Percentiles rank a stretch among this genome's conserved stretches.
phyloP scores from a whole-genome alignment of 2,888 invertebrate genomes.

The Caprella mutica region DNA sequence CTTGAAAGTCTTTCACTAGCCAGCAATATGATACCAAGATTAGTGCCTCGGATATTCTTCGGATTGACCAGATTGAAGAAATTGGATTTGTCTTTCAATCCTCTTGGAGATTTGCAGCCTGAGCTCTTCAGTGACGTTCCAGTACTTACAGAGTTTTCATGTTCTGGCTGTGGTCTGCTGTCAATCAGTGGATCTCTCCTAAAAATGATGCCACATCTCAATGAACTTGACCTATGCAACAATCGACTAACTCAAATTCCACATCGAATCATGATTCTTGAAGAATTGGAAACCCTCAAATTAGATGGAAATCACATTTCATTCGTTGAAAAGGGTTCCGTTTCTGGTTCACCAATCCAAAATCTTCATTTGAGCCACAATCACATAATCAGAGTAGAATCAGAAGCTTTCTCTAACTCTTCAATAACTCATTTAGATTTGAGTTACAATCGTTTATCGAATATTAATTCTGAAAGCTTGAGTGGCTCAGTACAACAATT shows the following conservation, averaged over 20 bases:
- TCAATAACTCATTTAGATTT: conserved; percentile 59
- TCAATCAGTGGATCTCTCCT: conserved; percentile 68
- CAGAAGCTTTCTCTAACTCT: conserved; percentile 60
- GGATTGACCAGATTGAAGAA: conserved; percentile 58
- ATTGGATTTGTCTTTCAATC: conserved; percentile 64
- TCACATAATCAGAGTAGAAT: conserved; percentile 60
- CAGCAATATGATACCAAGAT: conserved; percentile 35
- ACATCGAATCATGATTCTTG: conserved; percentile 17
- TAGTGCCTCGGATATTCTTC: conserved; percentile 51
- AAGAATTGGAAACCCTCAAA: conserved; percentile 38
- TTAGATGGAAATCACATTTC: conserved; percentile 67
- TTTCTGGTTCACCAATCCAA: conserved; percentile 42
- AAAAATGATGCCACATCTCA: conserved; percentile 40
- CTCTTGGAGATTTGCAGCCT: conserved; percentile 58
- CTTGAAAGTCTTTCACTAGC: conserved; percentile 46
- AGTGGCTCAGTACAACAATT: conserved; percentile 16
- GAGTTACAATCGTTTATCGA: conserved; percentile 57
- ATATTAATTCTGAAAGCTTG: conserved; percentile 17
- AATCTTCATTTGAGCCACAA: conserved; percentile 56
- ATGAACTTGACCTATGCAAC: conserved; percentile 33
- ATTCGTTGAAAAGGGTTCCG: conserved; percentile 42
- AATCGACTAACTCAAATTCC: conserved; percentile 33
- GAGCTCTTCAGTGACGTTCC: conserved; percentile 50
- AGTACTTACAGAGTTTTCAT: conserved; percentile 58
- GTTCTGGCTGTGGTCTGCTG: conserved; percentile 58